phyloP scores from a whole-genome alignment of 2,797 vertebrate genomes.

The Otolemur crassicaudatus region DNA sequence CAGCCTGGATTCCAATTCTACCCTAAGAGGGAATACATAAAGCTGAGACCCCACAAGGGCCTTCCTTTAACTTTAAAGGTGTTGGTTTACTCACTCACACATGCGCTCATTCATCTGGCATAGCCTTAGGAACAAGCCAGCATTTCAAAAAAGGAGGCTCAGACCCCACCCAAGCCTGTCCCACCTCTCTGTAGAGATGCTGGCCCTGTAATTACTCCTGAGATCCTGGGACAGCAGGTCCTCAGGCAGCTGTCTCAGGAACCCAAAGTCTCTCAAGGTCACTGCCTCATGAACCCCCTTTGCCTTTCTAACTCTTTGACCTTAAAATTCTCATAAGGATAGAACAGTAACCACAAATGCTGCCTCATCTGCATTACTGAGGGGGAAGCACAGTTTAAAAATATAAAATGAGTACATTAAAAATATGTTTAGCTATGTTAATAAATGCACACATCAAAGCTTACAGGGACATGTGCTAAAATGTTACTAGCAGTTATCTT shows the following conservation, averaged over 20 bases:
- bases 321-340: background rate
- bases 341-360: background rate
- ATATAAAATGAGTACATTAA: background rate
- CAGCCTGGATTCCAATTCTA: background rate
- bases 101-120: too few relatives aligned
- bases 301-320: background rate
- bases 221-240: background rate
- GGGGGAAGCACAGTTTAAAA: background rate
- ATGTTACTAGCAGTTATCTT: background rate
- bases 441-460: background rate
- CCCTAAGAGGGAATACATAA: background rate
- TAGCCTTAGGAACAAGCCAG: background rate
- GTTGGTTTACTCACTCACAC: too few relatives aligned
- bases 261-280: background rate
- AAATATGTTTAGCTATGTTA: background rate
- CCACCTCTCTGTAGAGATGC: accelerated
- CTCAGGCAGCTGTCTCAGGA: accelerated
- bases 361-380: background rate
- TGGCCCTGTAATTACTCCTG: accelerated
- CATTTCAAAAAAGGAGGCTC: background rate
- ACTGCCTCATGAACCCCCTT: background rate
- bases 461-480: background rate
- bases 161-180: accelerated
- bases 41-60: background rate
- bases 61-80: background rate